Conservation (phyloP, 2,113 vertebrate species). For the Zapus hudsonius region DNA sequence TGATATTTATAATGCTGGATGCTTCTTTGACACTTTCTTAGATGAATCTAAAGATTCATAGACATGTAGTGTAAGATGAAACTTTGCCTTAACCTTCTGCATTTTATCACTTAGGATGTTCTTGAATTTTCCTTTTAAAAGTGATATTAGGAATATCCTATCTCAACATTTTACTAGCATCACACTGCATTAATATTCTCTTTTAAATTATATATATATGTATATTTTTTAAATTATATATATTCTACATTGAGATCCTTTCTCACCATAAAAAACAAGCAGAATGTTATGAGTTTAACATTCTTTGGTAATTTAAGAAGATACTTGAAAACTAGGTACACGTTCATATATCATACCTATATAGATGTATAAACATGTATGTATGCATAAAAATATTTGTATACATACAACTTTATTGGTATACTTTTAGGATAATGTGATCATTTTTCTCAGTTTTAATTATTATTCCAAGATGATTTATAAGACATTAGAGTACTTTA, state of each 20-base stretch:
- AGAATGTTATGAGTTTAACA: neutral
- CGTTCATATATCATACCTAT: neutral
- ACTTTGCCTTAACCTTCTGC: neutral
- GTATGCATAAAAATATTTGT: neutral
- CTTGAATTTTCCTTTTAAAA: conserved; percentile 16
- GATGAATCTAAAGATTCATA: too few species aligned
- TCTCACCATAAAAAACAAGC: neutral
- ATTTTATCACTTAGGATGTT: neutral
- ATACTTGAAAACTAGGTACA: neutral
- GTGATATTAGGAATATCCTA: neutral
- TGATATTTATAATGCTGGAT: neutral
- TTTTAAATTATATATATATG: neutral
- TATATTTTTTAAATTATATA: neutral
- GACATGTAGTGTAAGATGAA: neutral
- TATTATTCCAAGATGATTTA: neutral
- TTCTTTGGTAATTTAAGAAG: neutral
- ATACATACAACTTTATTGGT: neutral
- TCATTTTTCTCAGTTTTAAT: neutral
- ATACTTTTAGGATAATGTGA: neutral
- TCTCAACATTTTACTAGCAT: neutral
- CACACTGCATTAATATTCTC: neutral
- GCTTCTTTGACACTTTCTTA: neutral
- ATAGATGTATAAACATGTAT: neutral
- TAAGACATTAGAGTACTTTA: neutral
- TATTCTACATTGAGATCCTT: neutral